Conservation (phyloP, 2,888 invertebrate genomes). For the Nemoura dubitans region DNA sequence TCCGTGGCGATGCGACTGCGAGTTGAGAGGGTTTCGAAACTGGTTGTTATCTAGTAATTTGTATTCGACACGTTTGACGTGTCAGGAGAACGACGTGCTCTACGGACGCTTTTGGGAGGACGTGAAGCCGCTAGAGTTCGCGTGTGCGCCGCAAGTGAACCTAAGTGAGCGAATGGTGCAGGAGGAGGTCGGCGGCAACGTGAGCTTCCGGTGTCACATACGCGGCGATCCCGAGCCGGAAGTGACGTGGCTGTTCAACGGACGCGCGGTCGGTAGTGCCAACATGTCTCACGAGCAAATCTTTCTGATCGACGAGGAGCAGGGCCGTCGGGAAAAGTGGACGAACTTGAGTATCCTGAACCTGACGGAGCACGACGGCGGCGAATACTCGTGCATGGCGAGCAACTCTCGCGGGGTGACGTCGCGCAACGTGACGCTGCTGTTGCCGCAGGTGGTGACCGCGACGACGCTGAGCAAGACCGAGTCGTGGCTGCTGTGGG, state of each 20-base stretch:
- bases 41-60: conserved; percentile 82
- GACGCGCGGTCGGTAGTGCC: conserved; percentile 66
- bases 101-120: conserved; percentile 80
- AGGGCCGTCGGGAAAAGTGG: conserved; percentile 66
- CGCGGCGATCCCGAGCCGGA: conserved; percentile 85
- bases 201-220: conserved; percentile 82
- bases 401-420: conserved; percentile 72
- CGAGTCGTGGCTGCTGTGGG: conserved; percentile 77
- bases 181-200: conserved; percentile 84
- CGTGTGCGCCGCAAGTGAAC: conserved; percentile 79
- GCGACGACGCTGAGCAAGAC: conserved; percentile 75
- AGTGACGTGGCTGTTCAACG: conserved; percentile 84
- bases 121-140: conserved; percentile 78
- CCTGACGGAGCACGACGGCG: conserved; percentile 82
- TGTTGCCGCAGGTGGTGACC: conserved; percentile 64
- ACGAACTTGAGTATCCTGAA: conserved; percentile 84
- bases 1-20: conserved; percentile 91
- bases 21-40: conserved; percentile 81
- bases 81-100: conserved; percentile 72
- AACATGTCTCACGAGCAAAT: conserved; percentile 60
- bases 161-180: conserved; percentile 66
- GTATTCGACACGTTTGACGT: conserved; percentile 77
- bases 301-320: conserved; percentile 49
- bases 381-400: conserved; percentile 85
- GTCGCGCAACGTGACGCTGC: conserved; percentile 66